Conservation (phyloP, 1,140 invertebrate genomes). For the Drosophila truncata region DNA sequence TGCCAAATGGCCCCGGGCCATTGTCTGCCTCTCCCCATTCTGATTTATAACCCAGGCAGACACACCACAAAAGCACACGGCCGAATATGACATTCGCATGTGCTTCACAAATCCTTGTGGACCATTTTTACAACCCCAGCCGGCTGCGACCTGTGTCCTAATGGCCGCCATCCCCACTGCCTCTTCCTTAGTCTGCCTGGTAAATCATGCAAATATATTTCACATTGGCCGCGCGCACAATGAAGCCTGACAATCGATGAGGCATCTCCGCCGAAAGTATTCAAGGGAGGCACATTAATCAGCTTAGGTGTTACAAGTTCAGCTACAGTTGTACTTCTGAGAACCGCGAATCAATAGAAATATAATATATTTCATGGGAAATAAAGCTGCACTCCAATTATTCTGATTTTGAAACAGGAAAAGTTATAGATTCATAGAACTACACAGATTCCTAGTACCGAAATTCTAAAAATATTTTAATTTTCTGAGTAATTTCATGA, state of each 20-base stretch:
- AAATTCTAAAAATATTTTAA: not conserved
- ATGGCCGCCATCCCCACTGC: conserved; percentile 1
- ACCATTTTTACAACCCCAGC: conserved; percentile 45
- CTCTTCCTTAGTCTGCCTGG: not conserved
- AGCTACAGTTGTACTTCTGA: not conserved
- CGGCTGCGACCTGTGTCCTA: conserved; percentile 15
- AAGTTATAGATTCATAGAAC: not conserved
- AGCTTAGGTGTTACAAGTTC: conserved; percentile 2
- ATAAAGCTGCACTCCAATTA: not conserved
- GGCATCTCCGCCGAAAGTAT: conserved; percentile 14
- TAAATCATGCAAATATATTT: conserved; percentile 47
- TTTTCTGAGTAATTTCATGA: not conserved
- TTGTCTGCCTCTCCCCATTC: conserved; percentile 63
- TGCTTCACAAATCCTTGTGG: conserved; percentile 31
- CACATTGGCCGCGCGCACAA: conserved; percentile 19
- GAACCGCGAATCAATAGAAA: conserved; percentile 2
- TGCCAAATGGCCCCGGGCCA: conserved; percentile 66
- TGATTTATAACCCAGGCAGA: conserved; percentile 64
- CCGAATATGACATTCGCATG: conserved; percentile 45
- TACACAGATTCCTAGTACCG: no score
- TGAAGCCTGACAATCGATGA: conserved; percentile 30
- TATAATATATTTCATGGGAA: not conserved
- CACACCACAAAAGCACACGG: conserved; percentile 14
- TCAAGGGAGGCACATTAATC: conserved; percentile 27
- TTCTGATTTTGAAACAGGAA: not conserved